These are phyloP conservation scores for Heliconius cydno DNA, from an alignment of 2,888 invertebrate species.

Conservation along the genomic window DNA sequence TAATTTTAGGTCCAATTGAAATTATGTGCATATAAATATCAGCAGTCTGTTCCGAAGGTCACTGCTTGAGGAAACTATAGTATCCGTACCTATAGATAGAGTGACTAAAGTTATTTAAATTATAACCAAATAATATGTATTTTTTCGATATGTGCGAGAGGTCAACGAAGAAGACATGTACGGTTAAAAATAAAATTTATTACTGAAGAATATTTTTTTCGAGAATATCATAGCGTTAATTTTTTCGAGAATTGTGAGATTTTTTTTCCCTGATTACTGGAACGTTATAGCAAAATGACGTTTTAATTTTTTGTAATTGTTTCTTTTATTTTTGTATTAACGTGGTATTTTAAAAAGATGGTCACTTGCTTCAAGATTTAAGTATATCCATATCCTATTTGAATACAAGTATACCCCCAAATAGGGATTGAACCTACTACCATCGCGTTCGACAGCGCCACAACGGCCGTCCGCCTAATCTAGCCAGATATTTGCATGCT, in stretches of 20 bases:
- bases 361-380: no score
- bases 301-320: no score
- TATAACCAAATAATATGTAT: not conserved
- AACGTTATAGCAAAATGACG: no score
- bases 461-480: conserved; percentile 17
- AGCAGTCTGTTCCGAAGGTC: conserved; percentile 22
- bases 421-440: not conserved
- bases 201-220: not conserved
- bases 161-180: not conserved
- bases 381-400: not conserved
- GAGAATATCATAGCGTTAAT: no score
- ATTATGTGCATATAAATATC: conserved; percentile 35
- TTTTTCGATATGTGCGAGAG: conserved; percentile 4
- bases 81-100: not conserved
- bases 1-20: conserved; percentile 3
- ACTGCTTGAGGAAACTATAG: conserved; percentile 5
- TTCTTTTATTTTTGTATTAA: no score
- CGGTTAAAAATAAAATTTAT: not conserved
- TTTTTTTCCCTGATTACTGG: no score
- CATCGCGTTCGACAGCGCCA: not conserved
- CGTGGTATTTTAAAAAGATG: no score
- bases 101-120: not conserved
- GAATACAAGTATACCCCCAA: not conserved
- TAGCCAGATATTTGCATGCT: conserved; percentile 37
- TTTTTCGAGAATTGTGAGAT: no score